phyloP scores from a whole-genome alignment of 2,797 vertebrate species.

The Potorous gilbertii region DNA sequence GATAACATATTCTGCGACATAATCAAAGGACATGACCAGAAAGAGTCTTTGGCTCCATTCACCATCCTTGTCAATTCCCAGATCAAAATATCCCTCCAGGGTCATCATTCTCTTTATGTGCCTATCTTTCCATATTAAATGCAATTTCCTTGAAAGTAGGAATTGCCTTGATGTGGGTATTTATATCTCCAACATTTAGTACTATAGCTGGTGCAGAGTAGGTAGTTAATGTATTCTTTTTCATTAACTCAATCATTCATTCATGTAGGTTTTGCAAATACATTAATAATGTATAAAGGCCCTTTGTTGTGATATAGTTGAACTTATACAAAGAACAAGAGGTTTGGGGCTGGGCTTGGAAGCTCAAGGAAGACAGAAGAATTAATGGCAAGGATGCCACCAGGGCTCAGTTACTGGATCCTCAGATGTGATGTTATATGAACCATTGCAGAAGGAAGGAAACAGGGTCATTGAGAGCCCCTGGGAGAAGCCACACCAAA shows the following conservation, averaged over 20 bases:
- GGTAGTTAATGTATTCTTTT: background rate
- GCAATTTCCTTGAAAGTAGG: background rate
- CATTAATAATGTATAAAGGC: background rate
- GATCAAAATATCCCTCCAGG: too few relatives aligned
- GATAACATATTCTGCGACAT: background rate
- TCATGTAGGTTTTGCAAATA: background rate
- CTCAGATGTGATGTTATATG: background rate
- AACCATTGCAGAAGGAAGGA: background rate
- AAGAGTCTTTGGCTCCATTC: background rate
- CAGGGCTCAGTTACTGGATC: background rate
- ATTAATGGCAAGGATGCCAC: background rate
- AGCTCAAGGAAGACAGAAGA: background rate
- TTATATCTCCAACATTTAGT: too few relatives aligned
- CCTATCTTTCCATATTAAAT: background rate
- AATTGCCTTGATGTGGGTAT: background rate
- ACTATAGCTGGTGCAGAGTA: background rate
- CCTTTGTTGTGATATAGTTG: background rate
- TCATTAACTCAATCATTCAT: background rate
- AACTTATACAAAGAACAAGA: background rate
- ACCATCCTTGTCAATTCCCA: too few relatives aligned
- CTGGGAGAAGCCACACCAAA: background rate
- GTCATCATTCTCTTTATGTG: too few relatives aligned
- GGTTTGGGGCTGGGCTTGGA: background rate
- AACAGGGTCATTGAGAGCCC: background rate
- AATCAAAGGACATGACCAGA: background rate